phyloP scores from a whole-genome alignment of 2,797 vertebrate genomes.

The Vultur gryphus region DNA sequence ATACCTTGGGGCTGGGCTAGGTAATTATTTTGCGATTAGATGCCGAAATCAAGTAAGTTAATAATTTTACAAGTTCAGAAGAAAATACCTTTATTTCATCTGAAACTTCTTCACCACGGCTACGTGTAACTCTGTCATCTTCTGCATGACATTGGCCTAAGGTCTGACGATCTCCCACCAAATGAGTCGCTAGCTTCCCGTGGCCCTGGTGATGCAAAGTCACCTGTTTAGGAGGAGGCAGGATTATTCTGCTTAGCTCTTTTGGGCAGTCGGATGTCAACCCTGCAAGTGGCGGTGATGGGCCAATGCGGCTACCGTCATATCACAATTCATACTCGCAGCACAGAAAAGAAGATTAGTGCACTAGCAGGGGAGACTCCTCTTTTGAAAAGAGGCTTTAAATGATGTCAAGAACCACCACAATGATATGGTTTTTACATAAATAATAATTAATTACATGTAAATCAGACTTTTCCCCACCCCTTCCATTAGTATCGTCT shows the following conservation, averaged over 20 bases:
- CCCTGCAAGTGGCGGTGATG: neutral
- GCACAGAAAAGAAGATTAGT: neutral
- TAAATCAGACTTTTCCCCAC: conserved; percentile 52
- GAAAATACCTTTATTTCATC: conserved; percentile 1
- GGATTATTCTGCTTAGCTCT: neutral
- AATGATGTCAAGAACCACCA: conserved; percentile 46
- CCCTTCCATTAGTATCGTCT: conserved; percentile 54
- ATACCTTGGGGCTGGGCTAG: conserved; percentile 9
- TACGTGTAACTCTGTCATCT: neutral
- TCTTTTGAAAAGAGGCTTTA: conserved; percentile 54
- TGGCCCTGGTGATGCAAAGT: neutral
- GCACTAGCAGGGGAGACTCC: neutral
- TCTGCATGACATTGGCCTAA: neutral
- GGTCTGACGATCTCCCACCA: neutral
- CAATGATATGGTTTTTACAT: conserved; percentile 61
- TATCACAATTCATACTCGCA: neutral
- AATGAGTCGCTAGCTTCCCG: rapidly evolving
- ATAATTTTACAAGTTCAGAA: neutral
- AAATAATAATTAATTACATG: conserved; percentile 66
- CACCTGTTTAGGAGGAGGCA: neutral
- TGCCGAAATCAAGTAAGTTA: conserved; percentile 9
- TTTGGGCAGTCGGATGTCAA: neutral
- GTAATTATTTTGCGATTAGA: neutral
- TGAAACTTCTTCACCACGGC: neutral
- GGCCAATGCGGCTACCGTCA: neutral